Evolutionary conservation across 2,888 invertebrate species (phyloP).

Genomic region (Tipula unca): DNA sequence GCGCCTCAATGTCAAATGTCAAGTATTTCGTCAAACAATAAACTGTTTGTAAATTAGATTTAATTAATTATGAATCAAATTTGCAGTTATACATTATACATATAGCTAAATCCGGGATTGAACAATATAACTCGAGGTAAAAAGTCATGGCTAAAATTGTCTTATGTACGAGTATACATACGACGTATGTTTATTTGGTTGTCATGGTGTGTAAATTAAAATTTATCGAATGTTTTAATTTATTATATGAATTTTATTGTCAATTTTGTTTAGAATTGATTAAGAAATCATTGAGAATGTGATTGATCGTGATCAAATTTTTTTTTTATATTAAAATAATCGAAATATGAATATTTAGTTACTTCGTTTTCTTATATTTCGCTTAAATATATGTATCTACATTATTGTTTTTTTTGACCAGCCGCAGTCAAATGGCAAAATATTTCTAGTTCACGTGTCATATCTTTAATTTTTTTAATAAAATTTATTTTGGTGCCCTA

Average conservation of each 20-base stretch:
- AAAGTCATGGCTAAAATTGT: not conserved
- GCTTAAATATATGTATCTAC: too few relatives aligned
- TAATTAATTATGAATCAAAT: slow-evolving; percentile 8
- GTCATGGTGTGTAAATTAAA: not conserved
- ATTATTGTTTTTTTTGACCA: too few relatives aligned
- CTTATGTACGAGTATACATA: not conserved
- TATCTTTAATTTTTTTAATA: too few relatives aligned
- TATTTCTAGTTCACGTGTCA: too few relatives aligned
- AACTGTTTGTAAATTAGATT: not conserved
- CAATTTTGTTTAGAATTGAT: not conserved
- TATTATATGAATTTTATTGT: not conserved
- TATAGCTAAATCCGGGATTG: not conserved
- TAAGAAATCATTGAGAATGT: not conserved
- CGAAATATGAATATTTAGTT: not conserved
- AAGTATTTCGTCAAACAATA: not conserved
- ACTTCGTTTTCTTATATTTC: too few relatives aligned
- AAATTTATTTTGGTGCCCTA: too few relatives aligned
- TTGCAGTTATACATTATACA: too few relatives aligned
- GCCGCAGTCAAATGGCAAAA: too few relatives aligned
- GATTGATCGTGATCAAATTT: not conserved
- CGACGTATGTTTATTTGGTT: not conserved
- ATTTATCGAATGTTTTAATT: not conserved
- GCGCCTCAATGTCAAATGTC: not conserved
- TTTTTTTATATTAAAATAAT: not conserved
- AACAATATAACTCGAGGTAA: not conserved